phyloP scores from a whole-genome alignment of 1,140 invertebrate genomes.

The Ceratosolen solmsi region DNA sequence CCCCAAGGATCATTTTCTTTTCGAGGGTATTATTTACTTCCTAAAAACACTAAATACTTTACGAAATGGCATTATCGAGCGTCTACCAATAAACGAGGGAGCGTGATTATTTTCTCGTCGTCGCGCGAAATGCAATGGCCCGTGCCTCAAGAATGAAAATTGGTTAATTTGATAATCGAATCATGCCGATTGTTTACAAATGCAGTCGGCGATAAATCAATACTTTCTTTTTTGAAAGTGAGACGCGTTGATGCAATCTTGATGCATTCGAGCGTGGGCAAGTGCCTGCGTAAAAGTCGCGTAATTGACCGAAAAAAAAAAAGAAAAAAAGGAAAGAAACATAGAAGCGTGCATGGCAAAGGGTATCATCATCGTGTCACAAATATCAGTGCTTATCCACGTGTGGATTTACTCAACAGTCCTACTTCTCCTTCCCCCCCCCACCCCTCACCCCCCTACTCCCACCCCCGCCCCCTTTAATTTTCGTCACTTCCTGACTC shows the following conservation, averaged over 20 bases:
- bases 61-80: no score
- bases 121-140: not conserved
- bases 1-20: no score
- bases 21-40: no score
- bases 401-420: constrained; percentile 21
- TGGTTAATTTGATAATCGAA: not conserved
- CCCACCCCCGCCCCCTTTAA: not conserved
- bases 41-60: no score
- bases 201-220: not conserved
- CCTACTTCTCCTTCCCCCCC: not conserved
- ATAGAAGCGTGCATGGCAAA: not conserved
- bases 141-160: not conserved
- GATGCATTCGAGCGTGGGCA: not conserved
- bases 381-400: constrained; percentile 27
- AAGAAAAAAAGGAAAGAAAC: not conserved
- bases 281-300: not conserved
- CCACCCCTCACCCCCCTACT: not conserved
- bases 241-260: not conserved
- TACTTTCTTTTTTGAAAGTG: constrained; percentile 11
- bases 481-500: constrained; percentile 47
- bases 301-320: not conserved
- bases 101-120: not conserved
- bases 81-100: no score
- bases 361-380: not conserved
- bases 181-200: not conserved